Percentiles rank a stretch among this genome's conserved stretches.
phyloP scores from a whole-genome alignment of 2,797 vertebrate species.

The Dromococcyx pavoninus region DNA sequence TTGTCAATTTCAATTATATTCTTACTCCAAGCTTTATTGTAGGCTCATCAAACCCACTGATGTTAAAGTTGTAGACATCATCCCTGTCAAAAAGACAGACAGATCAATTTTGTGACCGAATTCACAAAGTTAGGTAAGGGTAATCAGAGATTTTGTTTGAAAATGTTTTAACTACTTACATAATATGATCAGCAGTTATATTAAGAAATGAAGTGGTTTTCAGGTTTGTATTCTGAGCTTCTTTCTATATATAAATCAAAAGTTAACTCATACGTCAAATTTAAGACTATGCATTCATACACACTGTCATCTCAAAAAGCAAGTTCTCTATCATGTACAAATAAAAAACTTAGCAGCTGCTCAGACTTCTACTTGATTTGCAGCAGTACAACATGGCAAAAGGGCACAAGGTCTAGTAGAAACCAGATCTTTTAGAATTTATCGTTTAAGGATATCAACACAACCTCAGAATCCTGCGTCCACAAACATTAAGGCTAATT shows the following conservation, averaged over 20 bases:
- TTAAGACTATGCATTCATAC: background rate
- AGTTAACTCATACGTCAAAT: background rate
- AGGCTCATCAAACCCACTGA: constrained; percentile 72
- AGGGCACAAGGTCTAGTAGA: background rate
- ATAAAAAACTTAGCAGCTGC: background rate
- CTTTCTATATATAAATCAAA: constrained; percentile 61
- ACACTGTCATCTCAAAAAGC: background rate
- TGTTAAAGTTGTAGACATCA: constrained; percentile 87
- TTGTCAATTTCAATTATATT: background rate
- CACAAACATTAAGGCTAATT: background rate
- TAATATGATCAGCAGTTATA: constrained; percentile 16
- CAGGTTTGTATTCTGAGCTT: constrained; percentile 57
- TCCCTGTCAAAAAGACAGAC: constrained; percentile 73
- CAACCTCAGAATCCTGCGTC: background rate
- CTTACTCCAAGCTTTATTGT: constrained; percentile 81
- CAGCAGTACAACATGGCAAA: background rate
- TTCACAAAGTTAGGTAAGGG: background rate
- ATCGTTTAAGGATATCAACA: background rate
- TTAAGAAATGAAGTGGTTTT: constrained; percentile 61
- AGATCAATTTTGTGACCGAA: background rate
- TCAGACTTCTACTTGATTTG: background rate
- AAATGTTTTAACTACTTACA: constrained; percentile 70
- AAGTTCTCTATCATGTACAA: background rate
- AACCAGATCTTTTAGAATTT: background rate
- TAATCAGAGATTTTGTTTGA: background rate